Conservation (phyloP, 2,113 vertebrate species). For the Lampris incognitus region DNA sequence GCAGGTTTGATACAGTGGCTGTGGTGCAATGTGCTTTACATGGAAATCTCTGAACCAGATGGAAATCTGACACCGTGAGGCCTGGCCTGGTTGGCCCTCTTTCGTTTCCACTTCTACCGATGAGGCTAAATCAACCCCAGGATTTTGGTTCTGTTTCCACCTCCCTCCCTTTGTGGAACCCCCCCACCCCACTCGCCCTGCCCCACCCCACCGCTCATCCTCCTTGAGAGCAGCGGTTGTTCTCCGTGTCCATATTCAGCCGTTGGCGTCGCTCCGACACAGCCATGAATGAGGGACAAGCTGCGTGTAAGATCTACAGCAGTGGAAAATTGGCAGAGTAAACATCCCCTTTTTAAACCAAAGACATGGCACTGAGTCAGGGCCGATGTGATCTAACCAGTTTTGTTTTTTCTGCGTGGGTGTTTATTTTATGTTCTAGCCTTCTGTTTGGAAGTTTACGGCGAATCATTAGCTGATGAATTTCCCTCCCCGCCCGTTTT, state of each 20-base stretch:
- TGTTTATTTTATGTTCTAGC: background rate
- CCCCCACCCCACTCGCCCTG: background rate
- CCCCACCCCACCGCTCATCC: too few relatives aligned
- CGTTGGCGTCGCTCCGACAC: slow-evolving; percentile 11
- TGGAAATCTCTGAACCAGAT: slow-evolving; percentile 23
- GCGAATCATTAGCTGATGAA: slow-evolving; percentile 1
- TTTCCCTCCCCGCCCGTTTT: slow-evolving; percentile 14
- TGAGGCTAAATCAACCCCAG: background rate
- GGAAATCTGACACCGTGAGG: slow-evolving; percentile 47
- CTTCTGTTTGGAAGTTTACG: background rate
- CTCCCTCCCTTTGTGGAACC: too few relatives aligned
- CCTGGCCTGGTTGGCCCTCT: slow-evolving; percentile 2
- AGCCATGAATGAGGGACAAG: background rate
- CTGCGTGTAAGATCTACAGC: slow-evolving; percentile 13
- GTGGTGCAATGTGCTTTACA: too few relatives aligned
- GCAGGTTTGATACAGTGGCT: too few relatives aligned
- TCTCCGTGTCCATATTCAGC: slow-evolving; percentile 7
- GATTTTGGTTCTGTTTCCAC: slow-evolving; percentile 16
- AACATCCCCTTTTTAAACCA: slow-evolving; percentile 8
- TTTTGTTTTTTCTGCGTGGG: background rate
- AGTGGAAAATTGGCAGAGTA: slow-evolving; percentile 19
- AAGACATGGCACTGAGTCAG: slow-evolving; percentile 1
- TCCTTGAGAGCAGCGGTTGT: slow-evolving; percentile 8
- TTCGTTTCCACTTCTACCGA: slow-evolving; percentile 23
- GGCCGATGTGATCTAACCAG: background rate